Percentiles rank a stretch among this genome's conserved stretches.
phyloP scores from a whole-genome alignment of 2,797 vertebrate genomes.

The Sebastes baramenuke region DNA sequence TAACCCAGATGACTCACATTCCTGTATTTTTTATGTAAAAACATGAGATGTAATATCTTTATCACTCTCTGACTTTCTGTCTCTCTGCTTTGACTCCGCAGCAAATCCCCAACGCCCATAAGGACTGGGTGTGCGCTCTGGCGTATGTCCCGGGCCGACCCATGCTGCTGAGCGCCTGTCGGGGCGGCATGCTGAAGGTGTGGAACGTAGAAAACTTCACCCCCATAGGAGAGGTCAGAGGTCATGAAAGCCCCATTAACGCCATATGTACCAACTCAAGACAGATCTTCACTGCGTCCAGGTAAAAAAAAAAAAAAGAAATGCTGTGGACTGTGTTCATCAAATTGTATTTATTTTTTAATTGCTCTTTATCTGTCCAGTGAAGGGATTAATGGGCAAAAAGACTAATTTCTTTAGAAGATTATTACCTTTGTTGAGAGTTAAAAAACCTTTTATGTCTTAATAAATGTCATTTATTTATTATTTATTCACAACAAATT shows the following conservation, averaged over 20 bases:
- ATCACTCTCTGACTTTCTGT: neutral
- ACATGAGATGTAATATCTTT: neutral
- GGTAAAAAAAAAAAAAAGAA: conserved; percentile 77
- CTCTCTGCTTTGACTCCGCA: conserved; percentile 57
- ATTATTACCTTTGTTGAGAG: neutral
- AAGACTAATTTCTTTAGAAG: neutral
- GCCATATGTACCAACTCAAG: conserved; percentile 95
- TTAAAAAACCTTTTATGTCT: neutral
- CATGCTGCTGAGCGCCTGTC: conserved; percentile 94
- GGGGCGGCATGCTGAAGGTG: conserved; percentile 93
- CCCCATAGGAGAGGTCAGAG: conserved; percentile 93
- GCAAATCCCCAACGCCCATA: conserved; percentile 99
- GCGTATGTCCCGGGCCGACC: conserved; percentile 92
- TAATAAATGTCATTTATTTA: neutral
- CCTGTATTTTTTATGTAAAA: neutral
- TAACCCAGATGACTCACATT: neutral
- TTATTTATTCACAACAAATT: neutral
- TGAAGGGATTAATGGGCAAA: neutral
- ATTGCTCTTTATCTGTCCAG: neutral
- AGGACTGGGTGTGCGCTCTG: conserved; percentile 97
- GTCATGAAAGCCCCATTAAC: conserved; percentile 96
- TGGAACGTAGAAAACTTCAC: conserved; percentile 98
- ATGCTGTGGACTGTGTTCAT: neutral
- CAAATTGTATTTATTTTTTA: neutral
- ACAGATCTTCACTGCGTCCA: conserved; percentile 98